phyloP scores from a whole-genome alignment of 2,888 invertebrate genomes.

The Euphydryas editha region DNA sequence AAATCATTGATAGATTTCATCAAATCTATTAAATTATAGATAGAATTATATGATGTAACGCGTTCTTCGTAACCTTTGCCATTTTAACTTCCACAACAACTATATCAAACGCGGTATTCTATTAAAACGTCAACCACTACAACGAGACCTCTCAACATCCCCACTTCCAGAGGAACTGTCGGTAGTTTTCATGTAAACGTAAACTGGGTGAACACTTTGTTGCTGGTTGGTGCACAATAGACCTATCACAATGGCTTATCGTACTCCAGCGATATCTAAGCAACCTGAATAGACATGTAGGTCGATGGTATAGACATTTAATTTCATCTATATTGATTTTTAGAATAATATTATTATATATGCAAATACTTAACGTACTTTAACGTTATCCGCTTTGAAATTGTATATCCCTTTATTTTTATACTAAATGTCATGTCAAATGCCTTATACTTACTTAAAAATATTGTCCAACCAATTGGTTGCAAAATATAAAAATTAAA shows the following conservation, averaged over 20 bases:
- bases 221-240: slow-evolving; percentile 44
- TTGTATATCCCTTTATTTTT: no score
- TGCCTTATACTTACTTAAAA: no score
- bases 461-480: no score
- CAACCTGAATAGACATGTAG: slow-evolving; percentile 22
- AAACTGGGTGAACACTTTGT: slow-evolving; percentile 43
- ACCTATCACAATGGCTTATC: slow-evolving; percentile 48
- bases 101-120: background rate
- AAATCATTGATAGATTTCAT: no score
- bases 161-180: slow-evolving; percentile 39
- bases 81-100: background rate
- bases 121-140: slow-evolving; percentile 19
- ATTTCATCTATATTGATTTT: background rate
- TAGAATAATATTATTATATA: background rate
- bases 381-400: no score
- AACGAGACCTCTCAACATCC: slow-evolving; percentile 19
- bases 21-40: no score
- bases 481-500: no score
- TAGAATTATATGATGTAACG: background rate
- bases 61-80: slow-evolving; percentile 4
- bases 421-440: no score
- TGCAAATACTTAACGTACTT: no score
- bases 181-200: slow-evolving; percentile 26
- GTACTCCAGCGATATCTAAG: slow-evolving; percentile 44
- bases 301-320: background rate